Evolutionary conservation across 2,888 invertebrate species (phyloP).

Genomic region (Leptopilina myrica): DNA sequence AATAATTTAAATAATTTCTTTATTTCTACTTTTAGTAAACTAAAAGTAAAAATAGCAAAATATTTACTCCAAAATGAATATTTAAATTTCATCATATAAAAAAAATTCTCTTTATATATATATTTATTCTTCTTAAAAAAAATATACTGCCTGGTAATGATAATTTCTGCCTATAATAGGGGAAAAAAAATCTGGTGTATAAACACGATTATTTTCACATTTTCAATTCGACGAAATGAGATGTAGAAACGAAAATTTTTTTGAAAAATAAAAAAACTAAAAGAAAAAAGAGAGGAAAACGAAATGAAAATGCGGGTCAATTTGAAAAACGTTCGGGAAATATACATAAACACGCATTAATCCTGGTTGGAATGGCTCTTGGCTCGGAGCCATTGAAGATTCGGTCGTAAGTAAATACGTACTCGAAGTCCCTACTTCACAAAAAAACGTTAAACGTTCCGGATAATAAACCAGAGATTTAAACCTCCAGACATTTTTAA

Average conservation of each 20-base stretch:
- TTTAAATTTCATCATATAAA: too few relatives aligned
- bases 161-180: too few relatives aligned
- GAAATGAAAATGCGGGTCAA: slow-evolving; percentile 55
- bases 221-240: not conserved
- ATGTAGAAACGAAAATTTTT: not conserved
- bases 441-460: slow-evolving; percentile 71
- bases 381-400: slow-evolving; percentile 73
- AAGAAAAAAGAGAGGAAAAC: too few relatives aligned
- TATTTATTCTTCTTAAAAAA: too few relatives aligned
- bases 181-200: too few relatives aligned
- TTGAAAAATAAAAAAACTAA: too few relatives aligned
- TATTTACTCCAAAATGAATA: too few relatives aligned
- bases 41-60: too few relatives aligned
- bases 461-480: slow-evolving; percentile 74
- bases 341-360: slow-evolving; percentile 73
- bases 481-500: slow-evolving; percentile 68
- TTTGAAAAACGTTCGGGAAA: slow-evolving; percentile 63
- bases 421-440: slow-evolving; percentile 58
- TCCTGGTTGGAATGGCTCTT: slow-evolving; percentile 61
- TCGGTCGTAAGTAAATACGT: slow-evolving; percentile 61
- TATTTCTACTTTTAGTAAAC: too few relatives aligned
- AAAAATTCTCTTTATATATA: too few relatives aligned
- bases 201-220: not conserved
- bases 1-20: too few relatives aligned
- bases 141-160: too few relatives aligned